Base-by-base conservation (phyloP, 2,113 vertebrate species). In the Odobenus rosmarus region DNA sequence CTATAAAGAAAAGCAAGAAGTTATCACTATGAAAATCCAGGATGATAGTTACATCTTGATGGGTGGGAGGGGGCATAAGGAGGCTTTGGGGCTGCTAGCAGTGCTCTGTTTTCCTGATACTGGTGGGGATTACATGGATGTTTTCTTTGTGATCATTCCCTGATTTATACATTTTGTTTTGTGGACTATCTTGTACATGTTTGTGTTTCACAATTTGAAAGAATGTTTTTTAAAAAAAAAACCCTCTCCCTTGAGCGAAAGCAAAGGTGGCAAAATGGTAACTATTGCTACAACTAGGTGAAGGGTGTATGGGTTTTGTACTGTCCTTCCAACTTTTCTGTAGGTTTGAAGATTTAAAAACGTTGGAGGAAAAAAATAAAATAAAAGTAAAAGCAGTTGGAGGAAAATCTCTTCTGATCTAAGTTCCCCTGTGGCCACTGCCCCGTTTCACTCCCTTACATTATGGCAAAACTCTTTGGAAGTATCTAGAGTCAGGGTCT, bases 261-360 rank as follows among this genome's bases (percentile, higher is more conserved):
- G 19, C 14, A 82, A 74, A 74, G 36, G 10, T 61, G 84, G n/a
- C 33, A 92, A 86, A 89, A 94, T 92, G 51, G 59, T 72, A 95
- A 61, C 26, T 90, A 23, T 31, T 62, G 57, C 42, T 71, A 11
- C 51, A 85, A 64, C 31, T 14, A 53, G 67, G 42, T 62, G 24
- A 92, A 85, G 42, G 46, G 11, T 64, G 14, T 61, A 42, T 57
- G 55, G n/a, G 36, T 86, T 53, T 39, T 55, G 1, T n/a, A 51
- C 4, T 57, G 55, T 82, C 51, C 39, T 31, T 86, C 64, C 55
- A 33, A 64, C 24, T 71, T 93, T 93, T 83, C 21, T 53, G 10
- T 96, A 42, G 42, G n/a, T 82, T 57, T 92, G 69, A 91, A 92
- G 7, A 67, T 67, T 93, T 53, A n/a, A 64, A n/a, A 86, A 74